Base-by-base conservation (phyloP, 2,797 vertebrate genomes). In the Ciconia nigra region DNA sequence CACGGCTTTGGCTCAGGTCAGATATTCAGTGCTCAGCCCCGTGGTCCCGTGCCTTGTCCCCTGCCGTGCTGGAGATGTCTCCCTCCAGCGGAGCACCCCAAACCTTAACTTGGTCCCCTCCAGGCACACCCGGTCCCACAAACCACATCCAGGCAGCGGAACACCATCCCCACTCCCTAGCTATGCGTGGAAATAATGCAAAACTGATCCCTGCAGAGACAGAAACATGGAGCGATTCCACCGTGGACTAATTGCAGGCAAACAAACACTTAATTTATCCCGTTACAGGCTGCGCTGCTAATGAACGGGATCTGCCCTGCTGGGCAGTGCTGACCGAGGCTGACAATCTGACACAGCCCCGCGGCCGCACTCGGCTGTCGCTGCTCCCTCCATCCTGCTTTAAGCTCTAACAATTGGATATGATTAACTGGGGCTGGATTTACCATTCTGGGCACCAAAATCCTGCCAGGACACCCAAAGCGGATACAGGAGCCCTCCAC, bases 331-430 rank as follows among this genome's bases (percentile, higher is more conserved):
- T n/a, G 44, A 33, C 52, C 0, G 3, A 65, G 47, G 41, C 72
- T 52, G 71, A 62, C 66, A 49, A 47, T 5, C 41, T 1, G 2
- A 46, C 29, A 33, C 21, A 44, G 87, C 52, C 18, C 41, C 0
- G 0, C 0, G 0, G 66, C 62, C 0, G 0, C 14, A 13, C 79
- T 57, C 5, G 4, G 41, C 82, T 65, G 67, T 0, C 0, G 4
- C 87, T 26, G 51, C 59, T 80, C 47, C 31, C 42, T 86, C 89
- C n/a, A 19, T 15, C 57, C 47, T 1, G 3, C 77, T 87, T 81
- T 51, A 89, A 87, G 66, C 39, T 85, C 59, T 58, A 89, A 78
- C 76, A 91, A 55, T 39, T 87, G 39, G 55, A 72, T 78, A 22
- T 16, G 37, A 88, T 92, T 88, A 81, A 83, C 46, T 81, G 49